Evolutionary conservation across 2,113 vertebrate genomes (phyloP).

Genomic region (Nestor notabilis): DNA sequence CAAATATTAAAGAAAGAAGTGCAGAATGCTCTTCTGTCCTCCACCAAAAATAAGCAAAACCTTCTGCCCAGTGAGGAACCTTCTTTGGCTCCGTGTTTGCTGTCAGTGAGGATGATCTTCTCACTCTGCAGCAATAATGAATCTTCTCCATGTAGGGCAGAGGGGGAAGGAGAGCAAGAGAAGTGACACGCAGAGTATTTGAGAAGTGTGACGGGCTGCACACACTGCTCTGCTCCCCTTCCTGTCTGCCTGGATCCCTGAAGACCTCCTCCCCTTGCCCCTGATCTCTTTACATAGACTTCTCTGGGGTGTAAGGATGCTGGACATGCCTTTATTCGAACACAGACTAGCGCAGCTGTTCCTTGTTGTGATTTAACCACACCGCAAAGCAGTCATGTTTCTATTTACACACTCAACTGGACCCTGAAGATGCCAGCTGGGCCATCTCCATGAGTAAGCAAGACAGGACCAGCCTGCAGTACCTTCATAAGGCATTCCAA

Average conservation of each 20-base stretch:
- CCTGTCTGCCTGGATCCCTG: neutral
- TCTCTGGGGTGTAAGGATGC: neutral
- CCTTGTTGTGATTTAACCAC: neutral
- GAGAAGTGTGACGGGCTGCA: neutral
- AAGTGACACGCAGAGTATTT: neutral
- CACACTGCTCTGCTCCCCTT: neutral
- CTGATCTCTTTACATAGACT: neutral
- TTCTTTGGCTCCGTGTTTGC: too few relatives aligned
- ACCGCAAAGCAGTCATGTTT: neutral
- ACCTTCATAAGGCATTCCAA: neutral
- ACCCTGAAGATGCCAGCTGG: neutral
- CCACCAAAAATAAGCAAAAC: neutral
- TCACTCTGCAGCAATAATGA: neutral
- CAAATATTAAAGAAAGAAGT: neutral
- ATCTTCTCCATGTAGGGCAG: neutral
- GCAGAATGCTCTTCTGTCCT: neutral
- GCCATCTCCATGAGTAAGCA: neutral
- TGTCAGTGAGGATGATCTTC: neutral
- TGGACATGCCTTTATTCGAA: neutral
- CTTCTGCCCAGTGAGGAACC: accelerated
- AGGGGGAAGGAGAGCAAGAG: neutral
- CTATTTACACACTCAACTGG: neutral
- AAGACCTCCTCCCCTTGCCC: neutral
- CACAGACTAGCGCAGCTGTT: neutral
- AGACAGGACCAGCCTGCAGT: neutral